Percentiles rank a stretch among this genome's conserved stretches.
Conservation (phyloP, 35 echinoderm and acorn worm genomes). For the Anneissia japonica region DNA sequence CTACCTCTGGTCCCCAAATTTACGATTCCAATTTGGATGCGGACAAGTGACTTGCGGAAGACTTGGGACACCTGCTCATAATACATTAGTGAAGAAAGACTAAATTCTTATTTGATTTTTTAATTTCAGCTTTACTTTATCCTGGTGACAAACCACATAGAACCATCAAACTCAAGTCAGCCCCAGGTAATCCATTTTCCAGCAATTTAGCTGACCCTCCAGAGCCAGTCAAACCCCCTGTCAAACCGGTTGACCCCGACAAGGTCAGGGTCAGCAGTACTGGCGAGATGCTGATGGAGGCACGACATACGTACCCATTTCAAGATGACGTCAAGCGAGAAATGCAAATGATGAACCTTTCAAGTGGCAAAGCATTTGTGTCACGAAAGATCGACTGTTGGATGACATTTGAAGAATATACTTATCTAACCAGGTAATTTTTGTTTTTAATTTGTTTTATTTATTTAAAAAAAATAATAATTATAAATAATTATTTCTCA, state of each 20-base stretch:
- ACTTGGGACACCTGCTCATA: too few species aligned
- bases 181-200: slow-evolving; percentile 48
- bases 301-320: slow-evolving; percentile 77
- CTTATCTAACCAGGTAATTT: slow-evolving; percentile 65
- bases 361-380: slow-evolving; percentile 83
- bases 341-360: slow-evolving; percentile 54
- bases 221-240: slow-evolving; percentile 35
- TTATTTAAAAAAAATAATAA: neutral
- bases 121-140: slow-evolving; percentile 65
- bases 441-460: neutral
- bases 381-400: slow-evolving; percentile 78
- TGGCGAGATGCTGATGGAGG: slow-evolving; percentile 79
- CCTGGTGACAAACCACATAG: slow-evolving; percentile 72
- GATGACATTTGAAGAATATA: slow-evolving; percentile 96
- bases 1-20: too few species aligned
- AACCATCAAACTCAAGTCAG: slow-evolving; percentile 49
- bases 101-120: neutral
- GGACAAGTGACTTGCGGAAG: too few species aligned
- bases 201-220: slow-evolving; percentile 83
- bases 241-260: slow-evolving; percentile 54
- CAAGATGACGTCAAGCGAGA: slow-evolving; percentile 45
- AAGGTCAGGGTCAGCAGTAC: slow-evolving; percentile 69
- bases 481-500: neutral
- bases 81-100: too few species aligned
- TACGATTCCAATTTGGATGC: too few species aligned